phyloP scores from a whole-genome alignment of 2,888 invertebrate species.

The Mayetiola destructor region DNA sequence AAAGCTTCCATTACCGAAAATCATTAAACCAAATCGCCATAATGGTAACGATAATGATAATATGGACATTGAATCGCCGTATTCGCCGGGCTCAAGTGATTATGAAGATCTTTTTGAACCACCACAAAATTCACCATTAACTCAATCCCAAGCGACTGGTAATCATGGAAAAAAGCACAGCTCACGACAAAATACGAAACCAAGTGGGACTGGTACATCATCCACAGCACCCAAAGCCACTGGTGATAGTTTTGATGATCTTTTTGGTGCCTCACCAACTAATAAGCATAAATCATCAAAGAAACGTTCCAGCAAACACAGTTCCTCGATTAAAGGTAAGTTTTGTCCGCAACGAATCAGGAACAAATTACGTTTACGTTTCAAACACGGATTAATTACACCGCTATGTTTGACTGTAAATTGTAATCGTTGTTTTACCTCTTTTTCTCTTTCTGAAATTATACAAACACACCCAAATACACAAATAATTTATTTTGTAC shows the following conservation, averaged over 20 bases:
- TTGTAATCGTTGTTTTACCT: neutral
- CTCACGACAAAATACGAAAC: conserved; percentile 14
- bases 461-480: neutral
- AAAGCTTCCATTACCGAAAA: conserved; percentile 23
- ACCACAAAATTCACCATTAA: conserved; percentile 34
- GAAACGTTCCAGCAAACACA: conserved; percentile 3
- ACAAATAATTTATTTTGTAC: neutral
- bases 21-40: conserved; percentile 22
- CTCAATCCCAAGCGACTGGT: too few relatives aligned
- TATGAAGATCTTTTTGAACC: conserved; percentile 79
- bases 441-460: neutral
- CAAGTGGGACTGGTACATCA: neutral
- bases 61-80: conserved; percentile 67
- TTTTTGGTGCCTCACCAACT: conserved; percentile 44
- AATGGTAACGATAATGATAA: conserved; percentile 38
- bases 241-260: conserved; percentile 46
- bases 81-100: conserved; percentile 78
- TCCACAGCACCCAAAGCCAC: conserved; percentile 16
- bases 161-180: conserved; percentile 14
- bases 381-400: neutral
- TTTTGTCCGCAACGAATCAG: conserved; percentile 14
- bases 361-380: neutral
- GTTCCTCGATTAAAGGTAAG: conserved; percentile 30
- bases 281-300: neutral
- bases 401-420: neutral